A percentile compares a stretch with the other conserved stretches of the same genome.
Evolutionary conservation across 2,888 invertebrate species (phyloP).

Genomic region (Eupeodes luniger): DNA sequence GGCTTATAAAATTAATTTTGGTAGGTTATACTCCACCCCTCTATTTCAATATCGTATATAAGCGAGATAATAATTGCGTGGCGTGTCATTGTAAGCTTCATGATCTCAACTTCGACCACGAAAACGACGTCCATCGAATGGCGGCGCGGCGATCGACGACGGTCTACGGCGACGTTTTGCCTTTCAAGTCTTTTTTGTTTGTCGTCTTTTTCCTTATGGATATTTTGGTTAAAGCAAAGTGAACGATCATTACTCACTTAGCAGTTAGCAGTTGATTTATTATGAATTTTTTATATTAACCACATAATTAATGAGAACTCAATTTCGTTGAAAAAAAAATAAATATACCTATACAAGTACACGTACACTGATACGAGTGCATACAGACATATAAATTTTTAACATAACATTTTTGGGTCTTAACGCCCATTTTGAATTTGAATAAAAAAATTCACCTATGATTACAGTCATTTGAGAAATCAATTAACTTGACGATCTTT

Average conservation of each 20-base stretch:
- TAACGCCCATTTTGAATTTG: conserved; percentile 63
- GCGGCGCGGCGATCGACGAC: background rate
- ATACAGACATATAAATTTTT: background rate
- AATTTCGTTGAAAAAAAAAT: conserved; percentile 48
- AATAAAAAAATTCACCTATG: conserved; percentile 47
- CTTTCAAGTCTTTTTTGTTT: conserved; percentile 5
- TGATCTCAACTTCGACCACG: conserved; percentile 7
- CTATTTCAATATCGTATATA: background rate
- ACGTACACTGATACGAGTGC: background rate
- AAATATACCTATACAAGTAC: background rate
- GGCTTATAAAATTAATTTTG: background rate
- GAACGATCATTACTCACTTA: conserved; percentile 73
- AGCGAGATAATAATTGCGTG: conserved; percentile 58
- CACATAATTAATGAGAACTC: conserved; percentile 69
- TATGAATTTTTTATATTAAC: conserved; percentile 46
- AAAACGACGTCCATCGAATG: background rate
- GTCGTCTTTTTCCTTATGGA: background rate
- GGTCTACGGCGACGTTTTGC: background rate
- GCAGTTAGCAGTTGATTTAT: conserved; percentile 68
- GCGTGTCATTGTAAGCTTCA: conserved; percentile 64
- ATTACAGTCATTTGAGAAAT: conserved; percentile 70
- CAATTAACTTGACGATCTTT: conserved; percentile 69
- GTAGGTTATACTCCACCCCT: conserved; percentile 54
- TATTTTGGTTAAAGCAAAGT: conserved; percentile 27
- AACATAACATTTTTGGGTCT: conserved; percentile 29